Evolutionary conservation across 2,797 vertebrate species (phyloP), one percentile per base, ranked within the genome.

Genomic region (Sorex maritimensis): DNA sequence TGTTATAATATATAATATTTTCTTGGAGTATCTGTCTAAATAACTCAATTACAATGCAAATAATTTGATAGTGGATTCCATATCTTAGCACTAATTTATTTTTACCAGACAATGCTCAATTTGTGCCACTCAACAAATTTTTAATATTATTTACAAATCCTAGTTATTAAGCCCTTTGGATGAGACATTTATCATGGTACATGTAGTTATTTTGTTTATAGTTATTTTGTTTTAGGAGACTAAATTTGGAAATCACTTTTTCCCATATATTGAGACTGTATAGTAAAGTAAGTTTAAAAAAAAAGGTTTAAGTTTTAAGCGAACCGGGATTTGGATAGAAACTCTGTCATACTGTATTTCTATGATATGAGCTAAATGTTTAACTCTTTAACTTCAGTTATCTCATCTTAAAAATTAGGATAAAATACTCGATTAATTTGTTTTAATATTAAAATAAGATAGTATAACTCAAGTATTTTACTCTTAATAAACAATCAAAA

Each of bases 401-500:
- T 14, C 55, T 82, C 9, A 21, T 68, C 44, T 55, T 38, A 52
- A 73, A 79, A 61, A 86, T 81, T 61, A 72, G 77, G 15, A 38
- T 78, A 2, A 77, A 91, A 84, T 49, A 88, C 2, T 73, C 24
- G 15, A 52, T 34, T 49, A 12, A 15, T 44, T 72, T 81, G 88
- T 55, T 94, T 92, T 80, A 84, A 92, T 83, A 10, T 52, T 58
- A 46, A 77, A 81, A 85, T 26, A 8, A 87, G 6, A 30, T 14
- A 38, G 15, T 34, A 0, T 34, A 44, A 81, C 5, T 28, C 86
- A 34, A 86, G 28, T 41, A 10, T 21, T 75, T 77, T n/a, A 52
- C 24, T 87, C 73, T 34, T 15, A 84, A 46, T 49, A 72, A 86
- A 72, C 26, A 61, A 41, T 41, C 63, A 82, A 69, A 61, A n/a